phyloP scores from a whole-genome alignment of 2,113 vertebrate genomes.

The Morphnarchus princeps region DNA sequence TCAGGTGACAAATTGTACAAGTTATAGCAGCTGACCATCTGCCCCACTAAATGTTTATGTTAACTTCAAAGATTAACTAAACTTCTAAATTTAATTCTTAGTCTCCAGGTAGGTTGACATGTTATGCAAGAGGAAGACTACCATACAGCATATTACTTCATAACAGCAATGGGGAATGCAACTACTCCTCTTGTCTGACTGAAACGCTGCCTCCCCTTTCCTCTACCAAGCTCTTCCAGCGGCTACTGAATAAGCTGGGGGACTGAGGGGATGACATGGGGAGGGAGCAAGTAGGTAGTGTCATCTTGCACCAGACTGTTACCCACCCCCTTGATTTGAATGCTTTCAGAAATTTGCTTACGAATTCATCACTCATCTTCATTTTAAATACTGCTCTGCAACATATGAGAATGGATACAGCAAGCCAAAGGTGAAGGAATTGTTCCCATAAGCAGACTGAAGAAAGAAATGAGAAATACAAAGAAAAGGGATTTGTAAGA shows the following conservation, averaged over 20 bases:
- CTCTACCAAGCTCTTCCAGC: not conserved
- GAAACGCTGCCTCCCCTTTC: not conserved
- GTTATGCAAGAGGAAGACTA: not conserved
- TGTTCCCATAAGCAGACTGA: not conserved
- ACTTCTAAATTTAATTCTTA: not conserved
- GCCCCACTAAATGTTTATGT: not conserved
- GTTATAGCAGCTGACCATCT: not conserved
- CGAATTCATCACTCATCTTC: not conserved
- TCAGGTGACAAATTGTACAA: not conserved
- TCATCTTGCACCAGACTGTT: not conserved
- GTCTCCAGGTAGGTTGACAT: not conserved
- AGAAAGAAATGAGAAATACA: constrained; percentile 12
- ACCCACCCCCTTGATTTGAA: not conserved
- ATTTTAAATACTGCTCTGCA: not conserved
- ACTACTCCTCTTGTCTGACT: not conserved
- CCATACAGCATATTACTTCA: not conserved
- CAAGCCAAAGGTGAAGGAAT: not conserved
- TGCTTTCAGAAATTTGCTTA: not conserved
- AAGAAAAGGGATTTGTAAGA: constrained; percentile 36
- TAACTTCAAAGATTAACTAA: not conserved
- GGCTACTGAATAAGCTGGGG: not conserved
- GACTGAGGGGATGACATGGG: not conserved
- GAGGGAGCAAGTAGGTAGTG: not conserved
- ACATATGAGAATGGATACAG: not conserved
- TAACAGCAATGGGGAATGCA: not conserved